Base-by-base conservation (phyloP, 2,797 vertebrate genomes). In the Sebastes elongatus region DNA sequence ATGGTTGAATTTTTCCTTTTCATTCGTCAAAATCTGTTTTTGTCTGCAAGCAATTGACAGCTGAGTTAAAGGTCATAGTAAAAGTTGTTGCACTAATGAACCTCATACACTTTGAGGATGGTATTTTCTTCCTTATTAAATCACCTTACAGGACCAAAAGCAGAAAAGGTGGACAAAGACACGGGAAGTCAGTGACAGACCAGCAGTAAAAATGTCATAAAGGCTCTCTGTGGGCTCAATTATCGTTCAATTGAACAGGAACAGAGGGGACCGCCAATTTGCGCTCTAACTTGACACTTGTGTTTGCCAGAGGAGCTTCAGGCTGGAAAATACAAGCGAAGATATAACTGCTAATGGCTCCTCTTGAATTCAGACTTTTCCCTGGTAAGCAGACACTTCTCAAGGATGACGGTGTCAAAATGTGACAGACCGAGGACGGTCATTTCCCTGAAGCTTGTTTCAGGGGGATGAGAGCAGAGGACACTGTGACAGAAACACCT, bases 201-300 rank as follows among this genome's bases (percentile, higher is more conserved):
- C 76, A 68, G 82, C 57, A 69, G 74, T 74, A 52, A 75, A 84
- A 77, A 64, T 88, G 80, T 63, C 85, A 72, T 27, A 62, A 32
- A 78, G 25, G 56, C 78, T 80, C 87, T 86, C 81, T 23, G n/a
- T 53, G 60, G 87, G 71, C 78, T 90, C 88, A 93, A 93, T 94
- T 94, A 93, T 85, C 14, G 16, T 67, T 84, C 79, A 69, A 30
- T 55, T 82, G 85, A 84, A 88, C 72, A 80, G 46, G 14, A 81
- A 83, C 64, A 71, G 32, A 73, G 71, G 7, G 75, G 9, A 81
- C n/a, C 65, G 7, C 90, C 77, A 88, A 90, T 92, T 91, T 91
- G 73, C 16, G 33, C 53, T 71, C 59, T 56, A 70, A 78, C 79
- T 76, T 83, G 78, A 89, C 88, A 87, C 82, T 74, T 69, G 67